Base-by-base conservation (phyloP, 2,888 invertebrate species). In the Hydroisotoma schaefferi region DNA sequence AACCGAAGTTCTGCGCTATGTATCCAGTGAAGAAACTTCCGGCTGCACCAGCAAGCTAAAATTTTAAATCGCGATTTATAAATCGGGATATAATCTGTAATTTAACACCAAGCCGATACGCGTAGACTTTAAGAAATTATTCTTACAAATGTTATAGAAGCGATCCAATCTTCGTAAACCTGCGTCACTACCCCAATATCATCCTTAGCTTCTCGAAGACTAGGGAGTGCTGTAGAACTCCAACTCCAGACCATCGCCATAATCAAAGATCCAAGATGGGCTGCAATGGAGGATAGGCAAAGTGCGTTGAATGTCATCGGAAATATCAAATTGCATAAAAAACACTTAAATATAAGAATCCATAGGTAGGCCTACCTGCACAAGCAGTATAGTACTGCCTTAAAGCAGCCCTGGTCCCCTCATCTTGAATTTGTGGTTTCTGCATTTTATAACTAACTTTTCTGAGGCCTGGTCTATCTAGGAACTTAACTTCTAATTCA, bases 201-300 rank as follows among this genome's bases (percentile, higher is more conserved):
- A 18, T 43, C 54, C 18, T 37, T 40, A 28, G 38, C n/a, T 40
- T 55, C 33, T 6, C 57, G 47, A 6, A 57, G 49, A 44, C 49
- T 49, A n/a, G 57, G 57, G n/a, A 57, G 40, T 3, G 57, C 57
- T 20, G 57, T 57, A 1, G 57, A 57, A 26, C 46, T 46, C 49
- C 49, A 57, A 20, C 38, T 40, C 57, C 57, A 57, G 5, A 57
- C 57, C n/a, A 40, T 57, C 4, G 57, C 57, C 57, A 57, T 57
- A 4, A 49, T 57, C 10, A 57, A 40, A 20, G 57, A 48, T 2
- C 57, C 57, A 18, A 57, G 22, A 27, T 57, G 57, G 2, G 48
- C 57, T 48, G 52, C 15, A 49, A 49, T n/a, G n/a, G n/a, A n/a
- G n/a, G n/a, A n/a, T n/a, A n/a, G n/a, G n/a, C n/a, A n/a, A n/a